Conservation (phyloP, 2,888 invertebrate species). For the Andrena trimmerana region DNA sequence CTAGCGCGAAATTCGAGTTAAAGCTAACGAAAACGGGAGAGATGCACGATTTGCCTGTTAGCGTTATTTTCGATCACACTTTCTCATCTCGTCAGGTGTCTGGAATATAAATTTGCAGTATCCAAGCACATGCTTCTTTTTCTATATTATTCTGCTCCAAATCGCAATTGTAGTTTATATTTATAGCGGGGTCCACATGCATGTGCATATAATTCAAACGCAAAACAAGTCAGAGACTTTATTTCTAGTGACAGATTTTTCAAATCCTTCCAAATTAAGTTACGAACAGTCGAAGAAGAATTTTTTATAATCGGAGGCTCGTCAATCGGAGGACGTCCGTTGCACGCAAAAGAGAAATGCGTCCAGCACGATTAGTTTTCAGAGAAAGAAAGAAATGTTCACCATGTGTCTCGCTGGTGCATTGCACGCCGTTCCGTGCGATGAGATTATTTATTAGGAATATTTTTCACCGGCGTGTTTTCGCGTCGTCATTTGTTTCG, state of each 20-base stretch:
- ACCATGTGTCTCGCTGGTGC: slow-evolving; percentile 13
- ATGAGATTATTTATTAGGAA: slow-evolving; percentile 53
- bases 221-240: too few species aligned
- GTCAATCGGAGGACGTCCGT: background rate
- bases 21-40: slow-evolving; percentile 7
- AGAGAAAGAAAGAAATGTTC: slow-evolving; percentile 43
- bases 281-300: background rate
- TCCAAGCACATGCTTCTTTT: too few species aligned
- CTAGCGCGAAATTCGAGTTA: slow-evolving; percentile 9
- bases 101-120: too few species aligned
- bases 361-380: slow-evolving; percentile 27
- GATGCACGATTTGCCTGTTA: slow-evolving; percentile 10
- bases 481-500: slow-evolving; percentile 51
- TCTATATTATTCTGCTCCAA: too few species aligned
- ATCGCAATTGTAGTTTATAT: too few species aligned
- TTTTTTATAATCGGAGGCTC: background rate
- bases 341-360: slow-evolving; percentile 3
- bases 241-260: too few species aligned
- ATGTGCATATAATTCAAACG: too few species aligned
- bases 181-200: too few species aligned
- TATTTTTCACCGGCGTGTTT: slow-evolving; percentile 58
- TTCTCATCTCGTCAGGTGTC: background rate
- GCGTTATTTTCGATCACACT: background rate
- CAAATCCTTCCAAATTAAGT: too few species aligned
- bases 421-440: slow-evolving; percentile 24